A percentile compares a stretch with the other conserved stretches of the same genome.
These are phyloP conservation scores for Orthonyx spaldingii DNA, from an alignment of 2,113 vertebrate genomes.

Conservation along the genomic window DNA sequence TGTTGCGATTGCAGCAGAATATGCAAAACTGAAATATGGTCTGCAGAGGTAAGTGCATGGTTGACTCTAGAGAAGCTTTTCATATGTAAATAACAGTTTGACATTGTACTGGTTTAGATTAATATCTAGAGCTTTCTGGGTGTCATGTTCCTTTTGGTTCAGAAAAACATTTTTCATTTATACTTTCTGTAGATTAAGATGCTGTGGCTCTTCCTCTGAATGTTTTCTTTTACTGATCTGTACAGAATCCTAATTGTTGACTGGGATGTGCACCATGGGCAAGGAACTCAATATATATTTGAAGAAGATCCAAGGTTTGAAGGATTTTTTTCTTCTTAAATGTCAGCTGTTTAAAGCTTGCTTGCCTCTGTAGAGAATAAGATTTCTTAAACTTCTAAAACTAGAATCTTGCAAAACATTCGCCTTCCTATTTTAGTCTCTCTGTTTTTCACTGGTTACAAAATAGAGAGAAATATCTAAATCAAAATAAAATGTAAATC, in stretches of 20 bases:
- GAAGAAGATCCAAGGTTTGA: constrained; percentile 87
- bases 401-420: background rate
- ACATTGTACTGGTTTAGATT: background rate
- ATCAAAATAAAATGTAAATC: background rate
- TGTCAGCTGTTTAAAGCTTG: background rate
- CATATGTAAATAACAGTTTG: background rate
- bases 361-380: background rate
- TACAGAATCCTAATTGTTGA: constrained; percentile 92
- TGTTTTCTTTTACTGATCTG: background rate
- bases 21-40: constrained; percentile 79
- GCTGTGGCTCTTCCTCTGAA: background rate
- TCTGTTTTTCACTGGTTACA: background rate
- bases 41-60: constrained; percentile 77
- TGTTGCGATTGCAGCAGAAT: constrained; percentile 86
- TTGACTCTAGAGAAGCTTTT: background rate
- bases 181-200: background rate
- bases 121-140: background rate
- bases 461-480: background rate
- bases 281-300: constrained; percentile 90
- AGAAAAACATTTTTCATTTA: background rate
- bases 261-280: constrained; percentile 96
- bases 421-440: background rate
- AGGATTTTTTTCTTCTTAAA: background rate
- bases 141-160: background rate
- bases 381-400: background rate